Evolutionary conservation across 2,888 invertebrate genomes (phyloP).

Genomic region (Therioaphis trifolii): DNA sequence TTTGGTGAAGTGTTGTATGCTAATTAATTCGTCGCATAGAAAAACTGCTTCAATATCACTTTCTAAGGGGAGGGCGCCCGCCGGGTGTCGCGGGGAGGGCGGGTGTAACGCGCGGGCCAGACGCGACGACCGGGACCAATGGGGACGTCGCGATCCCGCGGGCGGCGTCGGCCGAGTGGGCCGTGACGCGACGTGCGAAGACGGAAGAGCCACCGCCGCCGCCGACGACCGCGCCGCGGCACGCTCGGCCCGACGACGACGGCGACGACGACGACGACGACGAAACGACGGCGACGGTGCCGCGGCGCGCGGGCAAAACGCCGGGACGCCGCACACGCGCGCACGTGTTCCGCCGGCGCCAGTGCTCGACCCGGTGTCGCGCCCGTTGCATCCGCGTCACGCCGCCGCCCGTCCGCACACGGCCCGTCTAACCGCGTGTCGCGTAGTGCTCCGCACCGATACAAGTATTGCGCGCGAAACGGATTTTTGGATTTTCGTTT

Average conservation of each 20-base stretch:
- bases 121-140: conserved; percentile 56
- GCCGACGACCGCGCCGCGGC: neutral
- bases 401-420: neutral
- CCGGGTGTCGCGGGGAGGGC: too few relatives aligned
- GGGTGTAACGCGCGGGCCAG: too few relatives aligned
- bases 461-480: too few relatives aligned
- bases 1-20: too few relatives aligned
- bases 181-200: neutral
- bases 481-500: too few relatives aligned
- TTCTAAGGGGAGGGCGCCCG: too few relatives aligned
- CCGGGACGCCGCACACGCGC: neutral
- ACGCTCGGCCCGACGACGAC: too few relatives aligned
- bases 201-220: neutral
- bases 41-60: too few relatives aligned
- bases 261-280: neutral
- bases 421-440: neutral
- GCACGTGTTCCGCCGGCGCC: conserved; percentile 28
- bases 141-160: neutral
- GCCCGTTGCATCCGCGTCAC: conserved; percentile 11
- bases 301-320: too few relatives aligned
- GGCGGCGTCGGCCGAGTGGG: conserved; percentile 44
- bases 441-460: too few relatives aligned
- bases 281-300: too few relatives aligned
- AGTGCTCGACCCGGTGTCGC: conserved; percentile 46
- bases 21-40: too few relatives aligned